Base-by-base conservation (phyloP, 2,113 vertebrate species). In the Pavo muticus region DNA sequence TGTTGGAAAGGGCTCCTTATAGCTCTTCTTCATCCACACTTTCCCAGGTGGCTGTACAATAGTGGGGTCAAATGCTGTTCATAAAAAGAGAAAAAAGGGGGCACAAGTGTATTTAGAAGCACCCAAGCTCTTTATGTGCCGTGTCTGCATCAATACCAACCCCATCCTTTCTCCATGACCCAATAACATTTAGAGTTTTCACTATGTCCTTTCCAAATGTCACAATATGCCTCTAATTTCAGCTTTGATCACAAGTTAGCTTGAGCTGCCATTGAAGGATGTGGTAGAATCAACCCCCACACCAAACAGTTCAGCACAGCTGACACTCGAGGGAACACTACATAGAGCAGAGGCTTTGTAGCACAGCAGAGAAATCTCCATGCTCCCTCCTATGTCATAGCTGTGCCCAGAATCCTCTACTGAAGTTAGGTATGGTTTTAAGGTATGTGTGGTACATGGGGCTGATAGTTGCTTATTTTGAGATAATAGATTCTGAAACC, bases 361-460 rank as follows among this genome's bases (percentile, higher is more conserved):
- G 60, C 23, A 7, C 48, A 89, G 67, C 42, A 64, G 44, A 29
- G 8, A n/a, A 5, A 3, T 3, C 25, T 8, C 7, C 7, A 25
- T 14, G 1, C 0, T 0, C 16, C 27, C 54, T 82, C 14, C 32
- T 18, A 19, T 42, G 27, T 11, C 11, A 23, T 10, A 56, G 7
- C 54, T 50, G 24, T 1, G 2, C 21, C 21, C 0, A 0, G 48
- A 87, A 13, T 6, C 25, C 12, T 63, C 23, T 37, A 32, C 4
- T 52, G 74, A 44, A 2, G 2, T 13, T 2, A 10, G 10, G n/a
- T 8, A 52, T 12, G 24, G 5, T 2, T 74, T 78, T 68, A 12
- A 68, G 57, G 20, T 11, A 37, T 50, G 48, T 84, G 19, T 60
- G 67, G 44, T 23, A 39, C 45, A 57, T 2, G 2, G n/a, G 16